Evolutionary conservation across 92 coral and sea anemone genomes (phyloP).

Genomic region (Muricea muricata): DNA sequence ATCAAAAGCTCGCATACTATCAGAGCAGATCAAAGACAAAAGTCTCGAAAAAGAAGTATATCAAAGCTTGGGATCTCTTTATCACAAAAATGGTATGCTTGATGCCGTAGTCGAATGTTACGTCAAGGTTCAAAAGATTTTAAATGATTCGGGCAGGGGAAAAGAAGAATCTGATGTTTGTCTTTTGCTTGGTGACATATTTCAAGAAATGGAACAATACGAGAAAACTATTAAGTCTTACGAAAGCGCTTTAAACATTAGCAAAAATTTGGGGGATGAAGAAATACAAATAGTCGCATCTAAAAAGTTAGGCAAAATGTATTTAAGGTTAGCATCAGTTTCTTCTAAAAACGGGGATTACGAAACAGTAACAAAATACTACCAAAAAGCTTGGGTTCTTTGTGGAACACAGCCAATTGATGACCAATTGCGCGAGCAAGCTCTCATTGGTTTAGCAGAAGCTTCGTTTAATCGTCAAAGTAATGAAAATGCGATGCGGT

Average conservation of each 20-base stretch:
- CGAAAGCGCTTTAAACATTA: neutral
- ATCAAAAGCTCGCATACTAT: neutral
- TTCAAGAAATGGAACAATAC: neutral
- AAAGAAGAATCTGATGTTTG: too few relatives aligned
- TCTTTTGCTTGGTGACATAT: too few relatives aligned
- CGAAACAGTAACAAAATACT: neutral
- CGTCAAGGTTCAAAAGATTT: neutral
- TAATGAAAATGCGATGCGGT: neutral
- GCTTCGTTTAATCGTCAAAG: constrained; percentile 3
- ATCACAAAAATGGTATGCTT: neutral
- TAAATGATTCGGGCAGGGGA: too few relatives aligned
- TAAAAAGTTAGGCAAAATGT: too few relatives aligned
- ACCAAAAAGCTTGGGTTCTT: neutral
- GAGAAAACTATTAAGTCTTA: neutral
- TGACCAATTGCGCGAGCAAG: too few relatives aligned
- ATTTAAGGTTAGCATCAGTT: too few relatives aligned
- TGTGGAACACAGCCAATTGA: neutral
- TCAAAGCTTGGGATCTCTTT: neutral
- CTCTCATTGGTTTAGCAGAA: constrained; percentile 1
- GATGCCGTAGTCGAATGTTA: neutral
- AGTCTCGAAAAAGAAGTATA: too few relatives aligned
- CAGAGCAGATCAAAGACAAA: neutral
- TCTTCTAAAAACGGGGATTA: neutral
- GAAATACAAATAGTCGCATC: neutral
- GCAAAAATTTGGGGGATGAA: too few relatives aligned